A percentile compares a stretch with the other conserved stretches of the same genome.
These are phyloP conservation scores for Xylota sylvarum DNA, from an alignment of 2,888 invertebrate species.

Conservation along the genomic window DNA sequence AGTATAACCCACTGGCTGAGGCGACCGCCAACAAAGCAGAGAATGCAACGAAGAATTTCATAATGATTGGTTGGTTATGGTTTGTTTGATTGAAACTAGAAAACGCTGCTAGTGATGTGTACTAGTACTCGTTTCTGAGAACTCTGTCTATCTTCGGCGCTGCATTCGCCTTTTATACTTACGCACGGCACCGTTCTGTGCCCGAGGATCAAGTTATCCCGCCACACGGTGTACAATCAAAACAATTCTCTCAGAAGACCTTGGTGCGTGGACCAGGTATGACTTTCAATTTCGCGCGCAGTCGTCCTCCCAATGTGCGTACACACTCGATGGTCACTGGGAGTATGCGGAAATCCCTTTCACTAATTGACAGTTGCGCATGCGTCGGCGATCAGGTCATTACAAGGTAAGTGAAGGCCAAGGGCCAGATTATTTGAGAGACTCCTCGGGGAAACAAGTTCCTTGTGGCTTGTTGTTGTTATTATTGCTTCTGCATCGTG, in stretches of 20 bases:
- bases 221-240: constrained; percentile 47
- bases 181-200: constrained; percentile 56
- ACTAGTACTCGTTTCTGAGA: constrained; percentile 82
- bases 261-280: constrained; percentile 40
- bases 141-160: constrained; percentile 78
- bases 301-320: constrained; percentile 65
- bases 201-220: constrained; percentile 62
- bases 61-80: constrained; percentile 73
- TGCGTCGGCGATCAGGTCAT: constrained; percentile 72
- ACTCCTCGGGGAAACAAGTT: constrained; percentile 61
- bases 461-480: constrained; percentile 26
- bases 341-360: constrained; percentile 79
- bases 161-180: constrained; percentile 82
- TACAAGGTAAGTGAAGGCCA: constrained; percentile 85
- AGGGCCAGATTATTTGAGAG: constrained; percentile 80
- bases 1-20: constrained; percentile 78
- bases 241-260: constrained; percentile 66
- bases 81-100: constrained; percentile 60
- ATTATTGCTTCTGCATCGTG: not conserved
- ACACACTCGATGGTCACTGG: constrained; percentile 20
- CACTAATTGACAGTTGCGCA: constrained; percentile 78
- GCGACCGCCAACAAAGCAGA: constrained; percentile 79
- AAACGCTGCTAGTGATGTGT: constrained; percentile 80
- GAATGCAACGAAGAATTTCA: constrained; percentile 81
- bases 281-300: constrained; percentile 71